A percentile compares a stretch with the other conserved stretches of the same genome.
Evolutionary conservation across 2,888 invertebrate genomes (phyloP).

Genomic region (Yponomeuta plumbellus): DNA sequence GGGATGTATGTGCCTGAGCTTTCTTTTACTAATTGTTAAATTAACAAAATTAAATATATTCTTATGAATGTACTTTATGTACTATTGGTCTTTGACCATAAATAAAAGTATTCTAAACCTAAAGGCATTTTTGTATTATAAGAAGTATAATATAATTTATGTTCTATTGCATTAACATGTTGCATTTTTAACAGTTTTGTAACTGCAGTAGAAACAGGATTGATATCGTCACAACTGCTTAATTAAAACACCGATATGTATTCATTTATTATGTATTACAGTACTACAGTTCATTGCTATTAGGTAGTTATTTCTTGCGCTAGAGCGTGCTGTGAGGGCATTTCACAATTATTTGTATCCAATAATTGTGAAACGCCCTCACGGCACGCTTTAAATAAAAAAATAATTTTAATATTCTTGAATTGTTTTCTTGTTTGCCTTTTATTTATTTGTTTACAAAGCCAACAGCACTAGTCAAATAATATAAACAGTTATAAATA

Average conservation of each 20-base stretch:
- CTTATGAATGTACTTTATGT: not conserved
- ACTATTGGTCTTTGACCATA: not conserved
- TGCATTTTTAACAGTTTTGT: too few relatives aligned
- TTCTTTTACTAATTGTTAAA: not conserved
- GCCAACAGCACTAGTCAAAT: too few relatives aligned
- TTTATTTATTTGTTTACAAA: too few relatives aligned
- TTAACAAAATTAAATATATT: not conserved
- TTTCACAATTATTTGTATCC: constrained; percentile 28
- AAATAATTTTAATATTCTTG: constrained; percentile 4
- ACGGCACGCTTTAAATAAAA: constrained; percentile 17
- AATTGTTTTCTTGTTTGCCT: not conserved
- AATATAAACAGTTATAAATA: too few relatives aligned
- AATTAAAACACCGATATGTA: constrained; percentile 18
- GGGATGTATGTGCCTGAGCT: constrained; percentile 2
- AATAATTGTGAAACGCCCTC: constrained; percentile 23
- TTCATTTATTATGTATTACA: constrained; percentile 26
- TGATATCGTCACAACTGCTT: not conserved
- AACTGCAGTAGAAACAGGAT: not conserved
- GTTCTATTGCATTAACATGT: not conserved
- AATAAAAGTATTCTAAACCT: not conserved
- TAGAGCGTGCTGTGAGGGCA: constrained; percentile 37
- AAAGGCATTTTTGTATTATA: not conserved
- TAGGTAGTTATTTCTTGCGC: constrained; percentile 47
- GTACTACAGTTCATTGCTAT: constrained; percentile 49
- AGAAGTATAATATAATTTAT: constrained; percentile 1